A percentile compares a stretch with the other conserved stretches of the same genome.
phyloP scores from a whole-genome alignment of 2,797 vertebrate genomes.

The Borostomias antarcticus region DNA sequence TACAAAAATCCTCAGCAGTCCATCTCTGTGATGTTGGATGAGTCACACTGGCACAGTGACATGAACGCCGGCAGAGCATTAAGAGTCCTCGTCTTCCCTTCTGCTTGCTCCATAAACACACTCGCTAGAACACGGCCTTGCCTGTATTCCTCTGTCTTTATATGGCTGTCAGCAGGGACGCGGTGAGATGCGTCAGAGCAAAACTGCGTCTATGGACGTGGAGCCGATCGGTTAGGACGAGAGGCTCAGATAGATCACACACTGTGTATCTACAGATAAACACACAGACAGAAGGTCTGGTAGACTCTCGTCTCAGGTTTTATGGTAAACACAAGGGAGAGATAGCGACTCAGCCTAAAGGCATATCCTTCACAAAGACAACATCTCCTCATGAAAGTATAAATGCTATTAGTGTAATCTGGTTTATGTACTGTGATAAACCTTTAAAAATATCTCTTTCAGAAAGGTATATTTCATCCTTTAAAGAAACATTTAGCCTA shows the following conservation, averaged over 20 bases:
- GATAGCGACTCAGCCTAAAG: conserved; percentile 2
- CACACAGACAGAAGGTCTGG: conserved; percentile 3
- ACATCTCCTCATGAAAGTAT: neutral
- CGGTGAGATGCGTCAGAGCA: conserved; percentile 28
- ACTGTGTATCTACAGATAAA: neutral
- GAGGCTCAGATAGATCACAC: neutral
- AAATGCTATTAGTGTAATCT: neutral
- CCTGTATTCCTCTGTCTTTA: conserved; percentile 52
- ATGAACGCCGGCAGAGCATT: conserved; percentile 40
- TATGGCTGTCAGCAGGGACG: conserved; percentile 45
- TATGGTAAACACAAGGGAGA: neutral
- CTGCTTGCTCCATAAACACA: conserved; percentile 47
- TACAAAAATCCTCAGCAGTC: neutral
- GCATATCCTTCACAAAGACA: neutral
- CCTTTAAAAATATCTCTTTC: too few species aligned
- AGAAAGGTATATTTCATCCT: neutral
- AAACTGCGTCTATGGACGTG: conserved; percentile 24
- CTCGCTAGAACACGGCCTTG: conserved; percentile 46
- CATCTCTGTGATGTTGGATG: conserved; percentile 8
- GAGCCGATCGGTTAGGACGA: conserved; percentile 27
- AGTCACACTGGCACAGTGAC: conserved; percentile 27
- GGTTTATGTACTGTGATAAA: neutral
- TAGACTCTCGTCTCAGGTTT: neutral
- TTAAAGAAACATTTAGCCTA: conserved; percentile 25
- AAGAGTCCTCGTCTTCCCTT: conserved; percentile 35